Evolutionary conservation across 2,113 vertebrate genomes (phyloP).

Genomic region (Aramus guarauna): DNA sequence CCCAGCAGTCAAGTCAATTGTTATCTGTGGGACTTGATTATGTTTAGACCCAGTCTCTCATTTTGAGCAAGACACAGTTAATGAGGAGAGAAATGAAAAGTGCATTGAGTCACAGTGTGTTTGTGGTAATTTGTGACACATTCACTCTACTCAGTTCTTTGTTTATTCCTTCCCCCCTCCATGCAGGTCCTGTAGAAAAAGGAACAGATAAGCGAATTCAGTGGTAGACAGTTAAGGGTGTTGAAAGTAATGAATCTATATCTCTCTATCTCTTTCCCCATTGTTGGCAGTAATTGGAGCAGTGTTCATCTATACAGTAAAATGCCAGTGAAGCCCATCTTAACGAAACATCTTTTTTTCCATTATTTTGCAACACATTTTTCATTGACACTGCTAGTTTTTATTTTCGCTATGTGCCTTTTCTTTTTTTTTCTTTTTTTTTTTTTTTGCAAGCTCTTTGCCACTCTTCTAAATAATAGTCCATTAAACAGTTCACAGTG

Average conservation of each 20-base stretch:
- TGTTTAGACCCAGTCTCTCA: slow-evolving; percentile 74
- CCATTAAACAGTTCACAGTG: slow-evolving; percentile 82
- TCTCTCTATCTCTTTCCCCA: slow-evolving; percentile 73
- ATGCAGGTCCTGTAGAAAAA: slow-evolving; percentile 69
- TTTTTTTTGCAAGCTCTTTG: slow-evolving; percentile 63
- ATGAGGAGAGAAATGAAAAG: slow-evolving; percentile 85
- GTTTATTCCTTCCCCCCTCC: slow-evolving; percentile 71
- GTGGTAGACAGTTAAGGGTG: slow-evolving; percentile 76
- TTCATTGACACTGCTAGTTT: slow-evolving; percentile 77
- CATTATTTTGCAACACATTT: slow-evolving; percentile 82
- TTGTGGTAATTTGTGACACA: slow-evolving; percentile 82
- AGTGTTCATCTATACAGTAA: slow-evolving; percentile 78
- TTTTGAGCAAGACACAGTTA: slow-evolving; percentile 82
- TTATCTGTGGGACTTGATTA: slow-evolving; percentile 81
- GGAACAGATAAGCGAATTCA: slow-evolving; percentile 76
- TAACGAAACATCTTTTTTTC: slow-evolving; percentile 79
- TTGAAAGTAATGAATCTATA: slow-evolving; percentile 83
- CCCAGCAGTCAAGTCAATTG: slow-evolving; percentile 78
- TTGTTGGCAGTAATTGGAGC: slow-evolving; percentile 84
- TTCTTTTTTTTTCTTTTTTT: slow-evolving; percentile 37
- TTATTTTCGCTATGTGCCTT: slow-evolving; percentile 67
- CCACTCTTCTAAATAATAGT: slow-evolving; percentile 80
- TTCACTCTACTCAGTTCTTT: slow-evolving; percentile 75
- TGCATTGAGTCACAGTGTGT: slow-evolving; percentile 76
- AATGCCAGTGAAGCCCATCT: slow-evolving; percentile 77